These are phyloP conservation scores for Strigamia maritima DNA, from an alignment of 2,888 invertebrate genomes.

Conservation along the genomic window DNA sequence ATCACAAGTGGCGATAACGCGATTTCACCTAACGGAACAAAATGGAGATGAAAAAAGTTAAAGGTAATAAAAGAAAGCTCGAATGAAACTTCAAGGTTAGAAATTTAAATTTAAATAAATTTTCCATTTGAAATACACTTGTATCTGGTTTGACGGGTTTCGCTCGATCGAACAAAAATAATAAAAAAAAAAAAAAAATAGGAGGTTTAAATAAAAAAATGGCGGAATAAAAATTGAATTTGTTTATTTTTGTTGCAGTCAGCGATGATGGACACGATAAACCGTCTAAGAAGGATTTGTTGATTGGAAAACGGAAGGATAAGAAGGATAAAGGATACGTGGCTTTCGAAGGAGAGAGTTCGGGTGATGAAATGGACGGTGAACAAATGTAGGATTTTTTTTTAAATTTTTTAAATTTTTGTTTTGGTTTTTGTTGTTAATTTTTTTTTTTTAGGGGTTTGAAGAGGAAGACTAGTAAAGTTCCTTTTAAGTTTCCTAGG, in stretches of 20 bases:
- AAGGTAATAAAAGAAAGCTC: not conserved
- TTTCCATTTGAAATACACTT: no score
- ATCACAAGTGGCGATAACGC: no score
- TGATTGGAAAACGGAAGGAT: constrained; percentile 60
- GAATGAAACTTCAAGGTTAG: no score
- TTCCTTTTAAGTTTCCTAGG: constrained; percentile 52
- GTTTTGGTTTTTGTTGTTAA: constrained; percentile 37
- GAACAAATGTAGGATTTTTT: constrained; percentile 65
- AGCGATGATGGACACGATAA: constrained; percentile 59
- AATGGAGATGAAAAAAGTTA: not conserved
- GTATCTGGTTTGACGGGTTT: not conserved
- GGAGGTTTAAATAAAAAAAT: no score
- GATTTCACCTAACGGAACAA: not conserved
- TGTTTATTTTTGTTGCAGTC: constrained; percentile 57
- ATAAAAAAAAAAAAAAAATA: no score
- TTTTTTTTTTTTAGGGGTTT: constrained; percentile 49
- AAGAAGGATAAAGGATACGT: constrained; percentile 87
- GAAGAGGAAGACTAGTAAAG: constrained; percentile 50
- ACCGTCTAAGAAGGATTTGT: constrained; percentile 44
- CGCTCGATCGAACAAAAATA: not conserved
- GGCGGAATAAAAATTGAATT: not conserved
- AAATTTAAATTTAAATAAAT: no score
- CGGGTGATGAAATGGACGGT: constrained; percentile 75
- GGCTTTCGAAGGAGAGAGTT: constrained; percentile 87
- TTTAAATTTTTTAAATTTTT: not conserved